Evolutionary conservation across 2,888 invertebrate genomes (phyloP), one percentile per base, ranked within the genome.

Genomic region (Colletes collaris): DNA sequence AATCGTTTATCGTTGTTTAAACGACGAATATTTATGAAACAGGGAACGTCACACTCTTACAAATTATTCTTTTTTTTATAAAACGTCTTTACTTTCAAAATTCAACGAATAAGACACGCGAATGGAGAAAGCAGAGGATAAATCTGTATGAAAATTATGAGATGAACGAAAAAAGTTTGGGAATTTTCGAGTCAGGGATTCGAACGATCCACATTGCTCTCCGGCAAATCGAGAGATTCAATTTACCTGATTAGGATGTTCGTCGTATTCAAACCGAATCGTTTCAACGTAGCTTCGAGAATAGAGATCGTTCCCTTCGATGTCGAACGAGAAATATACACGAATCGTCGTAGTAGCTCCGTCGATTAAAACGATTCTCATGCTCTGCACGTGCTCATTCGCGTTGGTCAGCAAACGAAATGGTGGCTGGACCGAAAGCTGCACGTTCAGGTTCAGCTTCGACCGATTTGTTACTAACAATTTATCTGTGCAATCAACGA

Each of bases 391-490:
- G 5, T 7, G 37, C 6, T 87, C 83, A 3, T 82, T 82, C 0
- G 73, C 49, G 67, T 87, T 62, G 35, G 72, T 84, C 16, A 88
- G 64, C 37, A 93, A 83, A 53, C 86, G 79, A 81, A 95, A 95
- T 0, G 95, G 95, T 59, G 93, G 91, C 78, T 93, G 94, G 0
- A 94, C 90, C 71, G 86, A 92, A 40, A 95, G 90, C 59, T 93
- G 93, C 27, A 94, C 91, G 76, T 93, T 93, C 63, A 95, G 87
- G 59, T 94, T 93, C 40, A 95, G 86, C 78, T 93, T 93, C 0
- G 95, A 94, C 55, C 94, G 92, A 90, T 95, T 95, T 80, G 93
- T 94, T 68, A 95, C 93, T 0, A 93, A 91, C 0, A 95, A 74
- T 49, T 94, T 93, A 89, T 95, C 95, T 95, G 91, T 70, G 40